Conservation (phyloP, 1,140 invertebrate genomes). For the Listronotus bonariensis region DNA sequence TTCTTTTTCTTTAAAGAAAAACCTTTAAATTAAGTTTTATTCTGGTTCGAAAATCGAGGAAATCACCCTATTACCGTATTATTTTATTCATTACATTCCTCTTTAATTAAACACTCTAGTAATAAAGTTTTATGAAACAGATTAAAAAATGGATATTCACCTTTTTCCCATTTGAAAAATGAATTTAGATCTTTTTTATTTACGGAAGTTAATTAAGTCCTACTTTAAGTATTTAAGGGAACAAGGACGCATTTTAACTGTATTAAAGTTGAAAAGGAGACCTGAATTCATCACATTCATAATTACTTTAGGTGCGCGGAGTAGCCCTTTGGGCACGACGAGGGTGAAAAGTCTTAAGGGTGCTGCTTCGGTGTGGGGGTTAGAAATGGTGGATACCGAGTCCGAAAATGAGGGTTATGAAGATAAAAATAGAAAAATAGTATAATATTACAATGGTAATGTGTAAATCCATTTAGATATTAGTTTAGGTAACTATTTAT, state of each 20-base stretch:
- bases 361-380: slow-evolving; percentile 19
- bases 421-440: no score
- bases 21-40: no score
- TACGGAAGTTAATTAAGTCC: slow-evolving; percentile 40
- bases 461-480: no score
- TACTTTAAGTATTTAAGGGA: slow-evolving; percentile 44
- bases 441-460: no score
- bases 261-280: slow-evolving; percentile 50
- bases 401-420: slow-evolving; percentile 26
- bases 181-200: slow-evolving; percentile 6
- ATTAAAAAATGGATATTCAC: background rate
- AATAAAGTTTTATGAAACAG: no score
- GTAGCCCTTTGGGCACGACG: slow-evolving; percentile 41
- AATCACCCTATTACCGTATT: no score
- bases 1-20: no score
- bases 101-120: no score
- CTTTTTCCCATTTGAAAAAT: background rate
- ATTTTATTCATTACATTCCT: no score
- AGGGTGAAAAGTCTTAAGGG: slow-evolving; percentile 36
- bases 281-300: slow-evolving; percentile 49
- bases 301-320: slow-evolving; percentile 50
- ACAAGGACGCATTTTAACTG: slow-evolving; percentile 45
- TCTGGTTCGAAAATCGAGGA: no score
- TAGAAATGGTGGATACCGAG: slow-evolving; percentile 7
- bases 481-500: no score